phyloP scores from a whole-genome alignment of 2,797 vertebrate genomes.

The Platalea minor region DNA sequence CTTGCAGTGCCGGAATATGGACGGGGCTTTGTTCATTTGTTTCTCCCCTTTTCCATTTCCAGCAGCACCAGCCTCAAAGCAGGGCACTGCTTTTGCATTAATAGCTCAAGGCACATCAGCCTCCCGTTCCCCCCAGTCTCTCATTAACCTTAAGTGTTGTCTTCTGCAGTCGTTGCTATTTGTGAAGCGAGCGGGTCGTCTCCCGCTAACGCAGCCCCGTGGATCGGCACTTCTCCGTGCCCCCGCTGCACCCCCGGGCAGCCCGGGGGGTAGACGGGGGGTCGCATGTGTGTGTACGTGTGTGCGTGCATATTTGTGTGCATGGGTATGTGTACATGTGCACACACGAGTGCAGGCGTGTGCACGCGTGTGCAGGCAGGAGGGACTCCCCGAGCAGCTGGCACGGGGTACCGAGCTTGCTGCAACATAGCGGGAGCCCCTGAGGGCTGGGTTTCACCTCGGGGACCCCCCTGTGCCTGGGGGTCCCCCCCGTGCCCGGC shows the following conservation, averaged over 20 bases:
- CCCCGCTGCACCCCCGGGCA: neutral
- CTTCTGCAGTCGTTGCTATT: neutral
- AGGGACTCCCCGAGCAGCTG: neutral
- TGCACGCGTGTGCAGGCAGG: neutral
- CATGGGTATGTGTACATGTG: neutral
- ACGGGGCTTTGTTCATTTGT: neutral
- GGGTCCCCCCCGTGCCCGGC: neutral
- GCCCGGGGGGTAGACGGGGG: neutral
- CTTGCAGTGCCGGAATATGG: rapidly evolving
- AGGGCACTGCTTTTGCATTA: neutral
- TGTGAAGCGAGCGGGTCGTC: neutral
- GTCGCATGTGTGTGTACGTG: rapidly evolving
- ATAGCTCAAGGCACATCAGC: neutral
- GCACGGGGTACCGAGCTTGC: neutral
- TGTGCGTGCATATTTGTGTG: neutral
- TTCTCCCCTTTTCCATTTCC: neutral
- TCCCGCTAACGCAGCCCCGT: neutral
- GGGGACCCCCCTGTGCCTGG: neutral
- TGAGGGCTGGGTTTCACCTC: neutral
- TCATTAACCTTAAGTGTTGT: neutral
- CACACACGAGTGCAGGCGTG: rapidly evolving
- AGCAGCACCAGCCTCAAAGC: neutral
- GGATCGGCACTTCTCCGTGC: neutral
- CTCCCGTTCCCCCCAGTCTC: neutral
- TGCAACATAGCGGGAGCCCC: neutral